Evolutionary conservation across 2,113 vertebrate species (phyloP).

Genomic region (Ursus arctos): DNA sequence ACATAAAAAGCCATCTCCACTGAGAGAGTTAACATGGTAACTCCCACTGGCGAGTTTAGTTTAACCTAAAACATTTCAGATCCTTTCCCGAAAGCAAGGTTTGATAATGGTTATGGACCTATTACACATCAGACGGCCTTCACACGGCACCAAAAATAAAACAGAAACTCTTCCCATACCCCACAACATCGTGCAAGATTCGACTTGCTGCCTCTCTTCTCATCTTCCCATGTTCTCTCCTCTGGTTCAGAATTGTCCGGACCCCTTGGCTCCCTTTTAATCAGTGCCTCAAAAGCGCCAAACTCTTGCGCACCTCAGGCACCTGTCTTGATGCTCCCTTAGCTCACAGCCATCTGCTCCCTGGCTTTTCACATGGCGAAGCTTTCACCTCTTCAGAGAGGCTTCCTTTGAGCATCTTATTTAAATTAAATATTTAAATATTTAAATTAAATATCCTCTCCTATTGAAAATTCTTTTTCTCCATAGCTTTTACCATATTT

Average conservation of each 20-base stretch:
- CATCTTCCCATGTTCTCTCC: neutral
- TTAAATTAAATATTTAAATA: neutral
- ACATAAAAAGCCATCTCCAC: conserved; percentile 39
- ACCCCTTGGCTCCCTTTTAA: neutral
- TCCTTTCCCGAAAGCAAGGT: neutral
- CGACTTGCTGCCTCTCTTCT: neutral
- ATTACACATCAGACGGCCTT: neutral
- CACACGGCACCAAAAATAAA: neutral
- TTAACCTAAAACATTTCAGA: neutral
- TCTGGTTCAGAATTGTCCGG: neutral
- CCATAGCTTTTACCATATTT: neutral
- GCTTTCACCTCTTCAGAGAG: neutral
- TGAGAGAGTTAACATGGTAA: neutral
- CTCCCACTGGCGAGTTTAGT: neutral
- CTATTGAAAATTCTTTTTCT: neutral
- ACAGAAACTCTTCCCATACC: neutral
- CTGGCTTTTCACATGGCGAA: neutral
- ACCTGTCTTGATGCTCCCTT: neutral
- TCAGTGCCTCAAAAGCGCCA: neutral
- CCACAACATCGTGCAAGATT: neutral
- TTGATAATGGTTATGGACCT: neutral
- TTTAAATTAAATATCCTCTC: neutral
- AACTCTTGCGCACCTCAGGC: neutral
- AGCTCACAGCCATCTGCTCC: neutral
- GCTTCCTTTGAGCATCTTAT: neutral